Evolutionary conservation across 2,797 vertebrate genomes (phyloP).

Genomic region (Tarsius wallacei): DNA sequence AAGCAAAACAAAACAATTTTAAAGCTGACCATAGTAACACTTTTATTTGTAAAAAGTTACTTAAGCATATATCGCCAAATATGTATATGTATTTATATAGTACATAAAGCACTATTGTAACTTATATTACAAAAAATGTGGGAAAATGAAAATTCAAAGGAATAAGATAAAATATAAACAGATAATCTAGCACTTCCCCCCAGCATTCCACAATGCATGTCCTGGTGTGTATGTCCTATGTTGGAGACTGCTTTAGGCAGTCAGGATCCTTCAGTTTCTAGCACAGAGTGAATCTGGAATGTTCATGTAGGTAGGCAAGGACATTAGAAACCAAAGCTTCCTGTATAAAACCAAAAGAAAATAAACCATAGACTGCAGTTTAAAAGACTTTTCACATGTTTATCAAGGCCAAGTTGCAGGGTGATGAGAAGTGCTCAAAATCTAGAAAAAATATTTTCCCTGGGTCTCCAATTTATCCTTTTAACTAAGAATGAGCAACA

Average conservation of each 20-base stretch:
- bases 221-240: neutral
- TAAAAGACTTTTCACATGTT: conserved; percentile 14
- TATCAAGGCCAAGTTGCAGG: neutral
- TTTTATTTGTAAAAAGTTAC: conserved; percentile 31
- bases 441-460: neutral
- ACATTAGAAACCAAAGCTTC: conserved; percentile 43
- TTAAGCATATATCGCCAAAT: neutral
- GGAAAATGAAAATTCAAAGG: neutral
- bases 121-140: neutral
- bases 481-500: conserved; percentile 28
- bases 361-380: neutral
- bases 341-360: conserved; percentile 14
- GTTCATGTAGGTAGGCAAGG: neutral
- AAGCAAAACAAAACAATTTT: neutral
- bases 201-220: neutral
- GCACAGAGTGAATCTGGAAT: neutral
- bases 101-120: neutral
- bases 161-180: neutral
- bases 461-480: conserved; percentile 11
- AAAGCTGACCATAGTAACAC: neutral
- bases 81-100: neutral
- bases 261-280: neutral
- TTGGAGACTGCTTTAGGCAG: neutral
- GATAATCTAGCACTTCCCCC: neutral
- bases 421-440: neutral